phyloP scores from a whole-genome alignment of 1,140 invertebrate genomes.

The Chrysopa pallens region DNA sequence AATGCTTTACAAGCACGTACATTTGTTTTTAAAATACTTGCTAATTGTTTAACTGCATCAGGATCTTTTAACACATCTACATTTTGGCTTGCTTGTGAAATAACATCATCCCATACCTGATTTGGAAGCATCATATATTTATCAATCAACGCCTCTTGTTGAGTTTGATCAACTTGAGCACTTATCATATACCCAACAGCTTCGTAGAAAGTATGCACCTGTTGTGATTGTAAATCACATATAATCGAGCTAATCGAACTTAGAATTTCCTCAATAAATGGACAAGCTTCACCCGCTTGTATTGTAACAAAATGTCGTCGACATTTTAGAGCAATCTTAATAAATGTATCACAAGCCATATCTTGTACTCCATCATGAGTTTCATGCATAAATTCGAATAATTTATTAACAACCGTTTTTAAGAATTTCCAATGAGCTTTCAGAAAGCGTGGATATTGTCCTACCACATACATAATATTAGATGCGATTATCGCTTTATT shows the following conservation, averaged over 20 bases:
- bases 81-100: conserved; percentile 90
- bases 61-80: conserved; percentile 91
- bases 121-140: conserved; percentile 97
- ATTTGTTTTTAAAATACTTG: conserved; percentile 97
- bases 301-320: conserved; percentile 92
- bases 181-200: conserved; percentile 99
- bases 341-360: conserved; percentile 99
- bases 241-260: conserved; percentile 93
- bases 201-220: conserved; percentile 99
- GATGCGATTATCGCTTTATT: conserved; percentile 99
- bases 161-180: conserved; percentile 74
- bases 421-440: conserved; percentile 99
- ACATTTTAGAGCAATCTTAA: conserved; percentile 99
- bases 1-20: conserved; percentile 94
- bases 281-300: conserved; percentile 89
- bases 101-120: conserved; percentile 97
- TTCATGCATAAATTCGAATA: conserved; percentile 99
- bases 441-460: conserved; percentile 97
- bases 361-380: conserved; percentile 98
- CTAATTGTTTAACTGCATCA: conserved; percentile 92
- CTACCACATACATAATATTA: conserved; percentile 99
- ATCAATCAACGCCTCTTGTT: conserved; percentile 88
- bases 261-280: conserved; percentile 98
- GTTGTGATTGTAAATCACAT: conserved; percentile 82
- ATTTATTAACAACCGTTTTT: conserved; percentile 99